Base-by-base conservation (phyloP, 2,113 vertebrate genomes). In the Callipepla californica region DNA sequence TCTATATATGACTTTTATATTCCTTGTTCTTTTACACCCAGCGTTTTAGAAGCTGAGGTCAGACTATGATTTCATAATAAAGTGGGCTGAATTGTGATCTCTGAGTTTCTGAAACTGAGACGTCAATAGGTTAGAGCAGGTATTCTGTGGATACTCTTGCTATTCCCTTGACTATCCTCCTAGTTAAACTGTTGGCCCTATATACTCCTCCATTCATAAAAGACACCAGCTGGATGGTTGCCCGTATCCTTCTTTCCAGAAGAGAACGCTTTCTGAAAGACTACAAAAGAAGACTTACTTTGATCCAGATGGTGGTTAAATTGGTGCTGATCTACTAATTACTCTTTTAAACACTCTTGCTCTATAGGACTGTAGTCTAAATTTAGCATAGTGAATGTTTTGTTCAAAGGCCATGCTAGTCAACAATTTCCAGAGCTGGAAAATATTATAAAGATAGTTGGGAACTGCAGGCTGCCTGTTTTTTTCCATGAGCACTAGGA, bases 391-490 rank as follows among this genome's bases (percentile, higher is more conserved):
- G 86, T 90, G 88, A 93, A 82, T 93, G 78, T 66, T 95, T 95
- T 92, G 66, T 92, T 95, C 93, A 92, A 92, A 92, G 90, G 40
- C 90, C 4, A 11, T 34, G n/a, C 90, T 91, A 91, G 88, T 96
- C 96, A 95, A 95, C 88, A 95, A 93, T 95, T 95, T 96, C 96
- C 93, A 92, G 70, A 81, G 58, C 92, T 96, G 95, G 96, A 97
- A 97, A 97, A 95, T 95, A 94, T 96, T 96, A 94, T 96, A 85
- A 95, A 96, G 90, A 93, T 87, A 82, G 70, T 90, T 97, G 70
- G 69, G 86, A 96, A 91, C 86, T 94, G 91, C 88, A 87, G 40
- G 42, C 80, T 90, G 73, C 18, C 85, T 95, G 65, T 79, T 95
- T 95, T 78, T 96, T 97, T 96, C 90, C 93, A 94, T 87, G 2